phyloP scores from a whole-genome alignment of 2,113 vertebrate genomes.

The Cepphus grylle region DNA sequence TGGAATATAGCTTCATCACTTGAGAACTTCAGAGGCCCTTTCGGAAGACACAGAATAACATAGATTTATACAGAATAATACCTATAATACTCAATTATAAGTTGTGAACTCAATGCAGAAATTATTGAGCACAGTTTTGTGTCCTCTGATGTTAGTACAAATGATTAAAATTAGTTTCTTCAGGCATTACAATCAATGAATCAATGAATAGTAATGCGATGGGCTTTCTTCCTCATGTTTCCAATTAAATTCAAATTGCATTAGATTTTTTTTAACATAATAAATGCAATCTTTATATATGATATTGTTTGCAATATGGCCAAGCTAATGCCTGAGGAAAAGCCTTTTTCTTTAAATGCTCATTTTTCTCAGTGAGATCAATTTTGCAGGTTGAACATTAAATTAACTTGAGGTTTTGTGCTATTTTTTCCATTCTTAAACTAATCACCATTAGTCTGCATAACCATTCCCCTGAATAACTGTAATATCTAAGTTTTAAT shows the following conservation, averaged over 20 bases:
- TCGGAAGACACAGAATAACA: not conserved
- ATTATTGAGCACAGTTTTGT: not conserved
- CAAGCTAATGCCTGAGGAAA: not conserved
- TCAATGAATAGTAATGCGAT: not conserved
- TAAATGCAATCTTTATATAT: slow-evolving; percentile 1
- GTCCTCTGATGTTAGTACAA: not conserved
- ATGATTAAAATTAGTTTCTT: not conserved
- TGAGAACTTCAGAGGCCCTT: not conserved
- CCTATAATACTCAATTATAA: not conserved
- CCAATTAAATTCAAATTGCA: slow-evolving; percentile 40
- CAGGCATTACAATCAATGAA: slow-evolving; percentile 16
- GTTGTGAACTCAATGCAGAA: not conserved
- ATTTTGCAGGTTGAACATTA: slow-evolving; percentile 32
- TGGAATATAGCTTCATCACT: not conserved
- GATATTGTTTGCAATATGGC: not conserved
- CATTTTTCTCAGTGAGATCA: not conserved
- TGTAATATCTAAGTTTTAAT: not conserved
- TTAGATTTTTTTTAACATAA: slow-evolving; percentile 2
- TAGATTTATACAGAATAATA: not conserved
- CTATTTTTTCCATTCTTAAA: slow-evolving; percentile 8
- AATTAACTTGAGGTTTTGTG: not conserved
- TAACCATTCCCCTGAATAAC: not conserved
- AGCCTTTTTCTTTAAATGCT: not conserved
- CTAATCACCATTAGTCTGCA: not conserved
- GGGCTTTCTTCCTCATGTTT: not conserved